A percentile compares a stretch with the other conserved stretches of the same genome.
Conservation (phyloP, 1,140 invertebrate genomes). For the Maniola jurtina region DNA sequence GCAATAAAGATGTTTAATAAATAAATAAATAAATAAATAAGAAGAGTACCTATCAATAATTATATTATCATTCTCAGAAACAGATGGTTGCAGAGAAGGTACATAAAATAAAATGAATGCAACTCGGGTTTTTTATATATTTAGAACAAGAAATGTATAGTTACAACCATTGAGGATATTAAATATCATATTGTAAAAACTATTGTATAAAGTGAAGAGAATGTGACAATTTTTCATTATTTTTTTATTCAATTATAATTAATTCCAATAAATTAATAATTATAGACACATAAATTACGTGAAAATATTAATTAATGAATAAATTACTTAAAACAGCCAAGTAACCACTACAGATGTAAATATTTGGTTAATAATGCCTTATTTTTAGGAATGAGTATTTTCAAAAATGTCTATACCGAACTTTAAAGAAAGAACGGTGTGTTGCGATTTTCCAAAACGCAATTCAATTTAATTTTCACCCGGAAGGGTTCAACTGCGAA, state of each 20-base stretch:
- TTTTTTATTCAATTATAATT: conserved; percentile 73
- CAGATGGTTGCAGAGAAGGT: conserved; percentile 14
- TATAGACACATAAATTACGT: conserved; percentile 78
- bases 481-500: conserved; percentile 30
- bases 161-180: conserved; percentile 81
- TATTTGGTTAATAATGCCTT: conserved; percentile 75
- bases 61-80: conserved; percentile 1
- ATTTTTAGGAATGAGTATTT: conserved; percentile 75
- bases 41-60: background rate
- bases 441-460: conserved; percentile 54
- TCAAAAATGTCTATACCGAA: conserved; percentile 68
- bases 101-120: conserved; percentile 50
- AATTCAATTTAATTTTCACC: conserved; percentile 24
- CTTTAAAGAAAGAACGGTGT: conserved; percentile 51
- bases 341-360: conserved; percentile 75
- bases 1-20: background rate
- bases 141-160: conserved; percentile 81
- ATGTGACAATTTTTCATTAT: conserved; percentile 74
- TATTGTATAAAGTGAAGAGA: conserved; percentile 80
- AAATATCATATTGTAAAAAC: conserved; percentile 80
- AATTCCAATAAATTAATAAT: conserved; percentile 78
- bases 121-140: conserved; percentile 77
- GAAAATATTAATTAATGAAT: conserved; percentile 76
- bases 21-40: background rate
- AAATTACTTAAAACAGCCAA: conserved; percentile 76